Conservation (phyloP, 23 tunicate genomes). For the Ciona savignyi region DNA sequence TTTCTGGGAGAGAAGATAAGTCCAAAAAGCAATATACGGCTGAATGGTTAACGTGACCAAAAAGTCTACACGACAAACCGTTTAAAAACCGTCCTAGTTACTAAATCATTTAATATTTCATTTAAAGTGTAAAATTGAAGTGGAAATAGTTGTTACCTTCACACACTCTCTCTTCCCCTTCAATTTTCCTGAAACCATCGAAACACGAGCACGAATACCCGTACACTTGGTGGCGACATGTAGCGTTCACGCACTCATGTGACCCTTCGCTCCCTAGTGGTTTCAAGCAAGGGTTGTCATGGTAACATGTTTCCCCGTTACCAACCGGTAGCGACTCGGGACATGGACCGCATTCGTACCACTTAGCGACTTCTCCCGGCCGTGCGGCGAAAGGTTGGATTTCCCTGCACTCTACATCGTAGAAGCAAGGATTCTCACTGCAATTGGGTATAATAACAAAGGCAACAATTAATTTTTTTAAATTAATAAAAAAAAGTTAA, state of each 20-base stretch:
- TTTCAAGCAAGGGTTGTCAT: constrained; percentile 64
- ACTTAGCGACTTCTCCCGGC: constrained; percentile 6
- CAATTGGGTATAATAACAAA: too few species aligned
- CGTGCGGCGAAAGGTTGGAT: background rate
- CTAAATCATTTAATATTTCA: too few species aligned
- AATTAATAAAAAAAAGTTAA: too few species aligned
- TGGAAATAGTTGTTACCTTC: too few species aligned
- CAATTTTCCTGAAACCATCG: constrained; percentile 27
- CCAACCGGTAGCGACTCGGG: constrained; percentile 40
- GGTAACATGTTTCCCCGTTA: constrained; percentile 81
- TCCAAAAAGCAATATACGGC: too few species aligned
- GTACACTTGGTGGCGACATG: constrained; percentile 28
- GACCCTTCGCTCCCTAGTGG: constrained; percentile 1
- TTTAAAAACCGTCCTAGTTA: too few species aligned
- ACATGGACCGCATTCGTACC: constrained; percentile 69
- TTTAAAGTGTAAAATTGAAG: too few species aligned
- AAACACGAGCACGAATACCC: constrained; percentile 51
- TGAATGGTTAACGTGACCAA: too few species aligned
- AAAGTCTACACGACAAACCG: too few species aligned
- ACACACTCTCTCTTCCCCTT: constrained; percentile 7
- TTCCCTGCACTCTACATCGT: constrained; percentile 17
- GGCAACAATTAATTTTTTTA: too few species aligned
- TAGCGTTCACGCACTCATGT: constrained; percentile 53
- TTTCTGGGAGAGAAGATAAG: too few species aligned
- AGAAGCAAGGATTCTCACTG: constrained; percentile 44